Conservation (phyloP, 2,888 invertebrate species). For the Osmoderma eremita region DNA sequence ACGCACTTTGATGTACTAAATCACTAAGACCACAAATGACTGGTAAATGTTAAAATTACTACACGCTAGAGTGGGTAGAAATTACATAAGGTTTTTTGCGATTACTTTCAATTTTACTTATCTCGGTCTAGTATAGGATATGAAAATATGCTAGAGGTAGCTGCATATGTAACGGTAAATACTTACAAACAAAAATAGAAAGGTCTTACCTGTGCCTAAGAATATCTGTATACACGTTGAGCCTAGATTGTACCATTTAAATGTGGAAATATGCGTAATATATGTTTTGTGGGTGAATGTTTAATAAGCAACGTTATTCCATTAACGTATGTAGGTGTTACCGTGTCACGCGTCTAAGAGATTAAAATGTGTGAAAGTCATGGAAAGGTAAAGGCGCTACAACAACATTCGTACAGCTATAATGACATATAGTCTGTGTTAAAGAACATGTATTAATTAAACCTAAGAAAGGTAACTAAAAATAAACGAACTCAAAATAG, state of each 20-base stretch:
- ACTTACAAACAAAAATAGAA: conserved; percentile 4
- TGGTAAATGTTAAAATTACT: conserved; percentile 9
- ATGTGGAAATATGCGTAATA: not conserved
- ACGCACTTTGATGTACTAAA: not conserved
- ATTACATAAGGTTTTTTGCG: not conserved
- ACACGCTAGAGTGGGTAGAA: conserved; percentile 11
- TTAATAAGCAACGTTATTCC: conserved; percentile 6
- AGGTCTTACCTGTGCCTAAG: not conserved
- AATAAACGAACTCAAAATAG: no score
- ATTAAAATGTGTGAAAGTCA: conserved; percentile 11
- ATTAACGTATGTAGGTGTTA: not conserved
- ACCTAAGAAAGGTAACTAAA: no score
- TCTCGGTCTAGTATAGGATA: not conserved
- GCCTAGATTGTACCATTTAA: not conserved
- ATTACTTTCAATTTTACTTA: conserved; percentile 8
- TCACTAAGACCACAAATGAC: not conserved
- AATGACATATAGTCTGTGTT: no score
- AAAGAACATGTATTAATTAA: no score
- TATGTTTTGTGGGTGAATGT: conserved; percentile 8
- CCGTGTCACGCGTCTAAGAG: not conserved
- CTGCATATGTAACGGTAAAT: not conserved
- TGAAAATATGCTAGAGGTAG: not conserved
- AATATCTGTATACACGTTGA: not conserved
- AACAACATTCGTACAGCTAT: not conserved
- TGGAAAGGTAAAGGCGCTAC: not conserved